phyloP scores from a whole-genome alignment of 2,113 vertebrate species.

The Sigmodon hispidus region DNA sequence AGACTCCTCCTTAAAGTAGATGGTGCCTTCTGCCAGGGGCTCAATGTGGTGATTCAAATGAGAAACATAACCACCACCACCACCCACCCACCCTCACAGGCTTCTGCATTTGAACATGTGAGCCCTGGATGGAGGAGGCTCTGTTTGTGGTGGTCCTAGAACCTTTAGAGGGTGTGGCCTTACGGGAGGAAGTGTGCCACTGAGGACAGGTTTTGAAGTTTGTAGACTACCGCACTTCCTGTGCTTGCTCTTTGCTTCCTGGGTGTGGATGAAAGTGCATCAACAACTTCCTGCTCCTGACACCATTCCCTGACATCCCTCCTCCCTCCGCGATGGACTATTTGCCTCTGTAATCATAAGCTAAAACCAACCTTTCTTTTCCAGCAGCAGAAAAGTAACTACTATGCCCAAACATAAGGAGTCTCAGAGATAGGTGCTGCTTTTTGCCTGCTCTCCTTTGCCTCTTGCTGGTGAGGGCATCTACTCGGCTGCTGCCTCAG shows the following conservation, averaged over 20 bases:
- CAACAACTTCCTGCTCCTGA: background rate
- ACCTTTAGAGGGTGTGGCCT: background rate
- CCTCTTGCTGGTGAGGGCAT: background rate
- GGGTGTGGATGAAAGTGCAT: background rate
- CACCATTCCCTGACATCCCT: background rate
- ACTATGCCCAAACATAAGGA: background rate
- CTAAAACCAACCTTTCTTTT: background rate
- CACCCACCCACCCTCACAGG: no score
- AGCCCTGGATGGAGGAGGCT: background rate
- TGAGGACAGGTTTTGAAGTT: background rate
- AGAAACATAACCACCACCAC: no score
- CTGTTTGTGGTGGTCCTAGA: background rate
- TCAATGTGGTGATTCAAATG: background rate
- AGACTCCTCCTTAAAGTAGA: background rate
- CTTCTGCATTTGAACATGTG: background rate
- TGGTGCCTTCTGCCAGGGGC: background rate
- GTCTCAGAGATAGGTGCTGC: background rate
- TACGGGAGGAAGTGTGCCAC: background rate
- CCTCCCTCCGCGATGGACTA: background rate
- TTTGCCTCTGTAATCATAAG: background rate
- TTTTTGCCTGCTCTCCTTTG: background rate
- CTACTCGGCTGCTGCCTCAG: background rate
- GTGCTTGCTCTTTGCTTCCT: background rate
- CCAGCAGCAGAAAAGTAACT: background rate
- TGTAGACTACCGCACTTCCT: background rate